Base-by-base conservation (phyloP, 1,140 invertebrate species). In the Antheraea pernyi region DNA sequence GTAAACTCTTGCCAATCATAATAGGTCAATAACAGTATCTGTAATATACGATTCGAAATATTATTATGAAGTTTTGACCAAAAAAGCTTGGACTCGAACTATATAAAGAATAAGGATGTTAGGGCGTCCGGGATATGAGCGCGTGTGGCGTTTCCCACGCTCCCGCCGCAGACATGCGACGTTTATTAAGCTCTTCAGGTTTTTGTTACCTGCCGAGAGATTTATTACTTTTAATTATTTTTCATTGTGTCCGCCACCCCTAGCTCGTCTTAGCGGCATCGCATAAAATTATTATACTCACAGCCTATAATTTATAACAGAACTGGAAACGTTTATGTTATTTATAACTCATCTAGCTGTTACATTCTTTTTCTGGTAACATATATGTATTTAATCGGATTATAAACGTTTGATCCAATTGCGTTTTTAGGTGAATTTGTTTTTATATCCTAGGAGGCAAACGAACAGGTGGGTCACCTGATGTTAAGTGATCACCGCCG, bases 151-250 rank as follows among this genome's bases (percentile, higher is more conserved):
- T 77, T 80, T 91, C 88, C 81, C 88, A 91, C 88, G 87, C 66
- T 65, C 71, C 71, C 65, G 72, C 79, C 74, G 73, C 81, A 81
- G 83, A 82, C 83, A 85, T 83, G 86, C 86, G 84, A 85, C 83
- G 83, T 82, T 84, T 86, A 88, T 87, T 86, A 88, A 88, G 83
- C 84, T 83, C 85, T 84, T 86, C 84, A 79, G 79, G 80, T 89
- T 89, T 90, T 90, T 88, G 88, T 89, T 86, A 85, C 86, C 88
- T 85, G 86, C 86, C 76, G 86, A 65, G 87, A 91, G 88, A 91
- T 91, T 91, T 91, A 91, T 91, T 87, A 88, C 85, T 91, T 91
- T 89, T 91, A 91, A 91, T 91, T 91, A 91, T 88, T 85, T 85
- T 81, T 87, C 86, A 88, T 89, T 87, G 88, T 87, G 88, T 89